phyloP scores from a whole-genome alignment of 2,888 invertebrate genomes.

The Megalurothrips usitatus region DNA sequence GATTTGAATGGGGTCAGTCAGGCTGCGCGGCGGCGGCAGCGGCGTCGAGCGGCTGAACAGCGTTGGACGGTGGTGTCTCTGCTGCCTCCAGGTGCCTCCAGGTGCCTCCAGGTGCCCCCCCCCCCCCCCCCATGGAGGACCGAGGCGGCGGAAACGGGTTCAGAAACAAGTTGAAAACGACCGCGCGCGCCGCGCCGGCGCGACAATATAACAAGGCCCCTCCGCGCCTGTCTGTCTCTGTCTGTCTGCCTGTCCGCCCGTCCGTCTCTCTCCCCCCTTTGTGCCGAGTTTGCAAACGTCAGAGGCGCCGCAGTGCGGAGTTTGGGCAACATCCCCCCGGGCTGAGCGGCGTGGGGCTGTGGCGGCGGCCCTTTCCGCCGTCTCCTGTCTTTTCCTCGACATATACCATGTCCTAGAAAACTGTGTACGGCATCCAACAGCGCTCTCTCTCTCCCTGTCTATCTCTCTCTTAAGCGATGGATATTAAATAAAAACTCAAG shows the following conservation, averaged over 20 bases:
- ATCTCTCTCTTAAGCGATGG: neutral
- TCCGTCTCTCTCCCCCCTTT: conserved; percentile 6
- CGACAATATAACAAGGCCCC: conserved; percentile 4
- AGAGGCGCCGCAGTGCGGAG: conserved; percentile 14
- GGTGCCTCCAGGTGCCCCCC: too few species aligned
- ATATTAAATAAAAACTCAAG: too few species aligned
- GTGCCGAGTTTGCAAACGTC: conserved; percentile 22
- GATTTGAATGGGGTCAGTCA: too few species aligned
- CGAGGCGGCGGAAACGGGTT: neutral
- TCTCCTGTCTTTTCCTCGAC: too few species aligned
- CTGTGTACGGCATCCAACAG: too few species aligned
- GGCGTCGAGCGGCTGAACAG: too few species aligned
- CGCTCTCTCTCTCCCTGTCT: neutral
- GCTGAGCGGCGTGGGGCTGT: neutral
- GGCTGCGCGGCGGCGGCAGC: too few species aligned
- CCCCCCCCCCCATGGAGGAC: too few species aligned
- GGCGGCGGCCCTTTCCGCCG: too few species aligned
- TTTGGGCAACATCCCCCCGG: conserved; percentile 21
- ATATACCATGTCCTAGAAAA: too few species aligned
- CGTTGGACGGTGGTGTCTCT: too few species aligned
- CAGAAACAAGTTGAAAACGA: conserved; percentile 14
- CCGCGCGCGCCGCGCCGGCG: neutral
- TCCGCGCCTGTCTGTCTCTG: neutral
- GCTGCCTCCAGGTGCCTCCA: too few species aligned
- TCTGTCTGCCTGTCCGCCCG: neutral